These are phyloP conservation scores for Chirona hameri DNA, from an alignment of 2,888 invertebrate genomes.

Conservation along the genomic window DNA sequence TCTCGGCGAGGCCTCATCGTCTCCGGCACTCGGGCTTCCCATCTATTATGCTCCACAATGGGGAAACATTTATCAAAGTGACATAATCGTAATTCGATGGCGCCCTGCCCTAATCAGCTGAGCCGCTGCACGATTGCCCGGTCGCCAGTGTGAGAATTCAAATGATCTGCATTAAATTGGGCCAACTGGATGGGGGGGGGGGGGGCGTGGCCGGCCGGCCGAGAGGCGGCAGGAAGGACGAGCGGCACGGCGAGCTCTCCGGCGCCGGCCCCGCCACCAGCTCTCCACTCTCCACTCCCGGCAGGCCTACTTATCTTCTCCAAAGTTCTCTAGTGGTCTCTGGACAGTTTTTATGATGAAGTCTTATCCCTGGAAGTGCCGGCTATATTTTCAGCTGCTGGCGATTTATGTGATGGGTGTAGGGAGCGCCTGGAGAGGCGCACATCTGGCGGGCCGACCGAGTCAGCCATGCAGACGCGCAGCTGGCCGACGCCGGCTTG, in stretches of 20 bases:
- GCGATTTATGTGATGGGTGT: conserved; percentile 4
- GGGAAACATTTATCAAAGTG: conserved; percentile 28
- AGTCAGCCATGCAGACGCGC: too few relatives aligned
- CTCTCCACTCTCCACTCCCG: background rate
- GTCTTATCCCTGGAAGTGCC: conserved; percentile 13
- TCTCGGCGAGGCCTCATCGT: conserved; percentile 10
- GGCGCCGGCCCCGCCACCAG: background rate
- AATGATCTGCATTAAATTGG: conserved; percentile 12
- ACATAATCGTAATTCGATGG: conserved; percentile 29
- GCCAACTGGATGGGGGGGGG: background rate
- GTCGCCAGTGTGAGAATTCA: conserved; percentile 23
- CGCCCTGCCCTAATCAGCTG: background rate
- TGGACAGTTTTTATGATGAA: conserved; percentile 25
- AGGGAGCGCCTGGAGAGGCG: background rate
- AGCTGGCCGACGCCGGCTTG: too few relatives aligned
- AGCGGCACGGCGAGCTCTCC: background rate
- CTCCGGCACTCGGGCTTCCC: background rate
- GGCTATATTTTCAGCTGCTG: conserved; percentile 3
- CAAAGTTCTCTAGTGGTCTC: conserved; percentile 27
- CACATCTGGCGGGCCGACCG: background rate
- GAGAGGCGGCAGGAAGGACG: too few relatives aligned
- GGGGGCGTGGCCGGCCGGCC: too few relatives aligned
- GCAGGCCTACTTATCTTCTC: conserved; percentile 28
- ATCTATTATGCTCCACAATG: conserved; percentile 28
- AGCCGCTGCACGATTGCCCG: conserved; percentile 4